phyloP scores from a whole-genome alignment of 2,797 vertebrate species.

The Phrynocephalus forsythii region DNA sequence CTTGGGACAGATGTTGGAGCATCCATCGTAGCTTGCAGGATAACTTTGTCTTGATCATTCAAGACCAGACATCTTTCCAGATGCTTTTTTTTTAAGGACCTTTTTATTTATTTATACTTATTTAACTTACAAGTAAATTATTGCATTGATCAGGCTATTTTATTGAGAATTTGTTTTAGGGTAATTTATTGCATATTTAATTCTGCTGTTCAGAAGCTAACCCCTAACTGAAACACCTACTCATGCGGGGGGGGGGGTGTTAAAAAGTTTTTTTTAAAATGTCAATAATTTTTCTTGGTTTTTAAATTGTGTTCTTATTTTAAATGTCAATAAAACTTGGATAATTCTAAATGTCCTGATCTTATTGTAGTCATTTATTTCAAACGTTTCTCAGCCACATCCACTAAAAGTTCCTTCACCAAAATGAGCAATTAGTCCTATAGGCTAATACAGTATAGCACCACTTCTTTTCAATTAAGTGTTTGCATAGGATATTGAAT shows the following conservation, averaged over 20 bases:
- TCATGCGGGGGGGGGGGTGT: neutral
- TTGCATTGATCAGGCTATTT: conserved; percentile 19
- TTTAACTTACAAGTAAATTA: conserved; percentile 44
- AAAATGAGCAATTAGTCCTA: neutral
- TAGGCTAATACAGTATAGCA: neutral
- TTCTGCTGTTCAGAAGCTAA: neutral
- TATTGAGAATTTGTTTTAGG: conserved; percentile 4
- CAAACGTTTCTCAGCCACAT: neutral
- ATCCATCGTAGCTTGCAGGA: neutral
- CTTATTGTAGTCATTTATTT: neutral
- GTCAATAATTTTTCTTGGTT: neutral
- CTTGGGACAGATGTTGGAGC: neutral
- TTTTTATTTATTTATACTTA: conserved; percentile 47
- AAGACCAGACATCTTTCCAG: neutral
- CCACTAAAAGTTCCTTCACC: neutral
- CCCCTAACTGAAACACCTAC: neutral
- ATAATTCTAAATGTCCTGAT: neutral
- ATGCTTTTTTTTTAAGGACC: neutral
- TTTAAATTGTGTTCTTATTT: neutral
- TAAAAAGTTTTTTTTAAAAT: neutral
- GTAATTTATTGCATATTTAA: conserved; percentile 43
- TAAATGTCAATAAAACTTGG: conserved; percentile 4
- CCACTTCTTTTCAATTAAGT: neutral
- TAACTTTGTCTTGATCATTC: neutral
- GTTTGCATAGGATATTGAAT: neutral